Evolutionary conservation across 2,888 invertebrate genomes (phyloP), one percentile per base, ranked within the genome.

Genomic region (Drosophila rubida): DNA sequence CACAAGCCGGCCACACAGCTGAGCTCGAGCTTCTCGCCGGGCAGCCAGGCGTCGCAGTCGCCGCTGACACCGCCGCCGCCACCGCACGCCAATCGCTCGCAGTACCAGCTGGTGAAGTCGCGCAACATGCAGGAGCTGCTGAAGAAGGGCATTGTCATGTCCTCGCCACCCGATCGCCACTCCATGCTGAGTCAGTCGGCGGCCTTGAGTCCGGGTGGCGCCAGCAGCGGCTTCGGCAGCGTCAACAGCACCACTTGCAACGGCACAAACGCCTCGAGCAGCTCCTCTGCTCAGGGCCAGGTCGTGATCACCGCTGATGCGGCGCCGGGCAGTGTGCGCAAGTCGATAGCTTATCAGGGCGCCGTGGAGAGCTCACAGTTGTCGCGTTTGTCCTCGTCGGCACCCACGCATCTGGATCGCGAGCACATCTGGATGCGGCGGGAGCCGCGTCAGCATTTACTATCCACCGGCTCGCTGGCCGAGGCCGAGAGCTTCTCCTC

Each of bases 341-440:
- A 90, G 63, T 88, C 90, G 8, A 86, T 90, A 69, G 80, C 82
- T 16, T 87, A 81, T 61, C 90, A 84, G 49, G 73, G 80, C 39
- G 86, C 85, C 32, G 75, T 78, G 8, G 90, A 90, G 42, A 83
- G 72, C 45, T 80, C 91, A 4, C 84, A 80, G 53, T 53, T 93
- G 67, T 94, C 95, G 27, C 94, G 96, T 63, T 93, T 97, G 2
- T 97, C 97, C 2, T 96, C 97, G 48, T 97, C 97, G 50, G 97
- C 97, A 25, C 97, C 97, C 3, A 96, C 97, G 57, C 96, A 97
- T 91, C 58, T 91, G 66, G 96, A 96, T 27, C 92, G 96, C 80
- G 97, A 97, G 75, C 95, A 95, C 92, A 95, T 97, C 70, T 97
- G 97, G 97, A 95, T 95, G 90, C 94, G 96, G 35, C 93, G 97